Evolutionary conservation across 2,797 vertebrate species (phyloP), one percentile per base, ranked within the genome.

Genomic region (Coracias cyanogaster): DNA sequence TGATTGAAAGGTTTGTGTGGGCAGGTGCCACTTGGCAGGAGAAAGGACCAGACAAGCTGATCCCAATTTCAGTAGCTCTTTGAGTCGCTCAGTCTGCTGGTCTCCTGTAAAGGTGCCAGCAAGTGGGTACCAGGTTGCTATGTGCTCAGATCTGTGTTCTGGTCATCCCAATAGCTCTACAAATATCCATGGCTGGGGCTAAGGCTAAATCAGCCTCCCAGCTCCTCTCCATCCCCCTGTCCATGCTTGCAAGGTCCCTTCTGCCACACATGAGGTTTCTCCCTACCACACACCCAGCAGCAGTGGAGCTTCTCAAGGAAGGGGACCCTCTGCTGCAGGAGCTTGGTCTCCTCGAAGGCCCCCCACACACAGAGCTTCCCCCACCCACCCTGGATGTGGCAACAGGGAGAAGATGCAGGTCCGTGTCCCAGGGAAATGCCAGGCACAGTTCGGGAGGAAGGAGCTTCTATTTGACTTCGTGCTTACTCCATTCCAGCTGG

Each of bases 181-280:
- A 29, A 22, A 49, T 15, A 18, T 6, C 28, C 18, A 2, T 14
- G 43, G 17, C 31, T 43, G 25, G 48, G 26, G 16, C 25, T 61
- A 24, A 60, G 46, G 19, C 29, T 43, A 28, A 43, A 51, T 29
- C 37, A 71, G 25, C 25, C 48, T 25, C 55, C 45, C 37, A 37
- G 48, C 46, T 62, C 51, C 8, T 58, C 54, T 33, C 22, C 15
- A 15, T 21, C 76, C 18, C 79, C 18, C 37, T 52, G 57, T 11
- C 51, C 33, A 2, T 0, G 9, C 0, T 1, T 4, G 14, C 0
- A 0, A 62, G 14, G 37, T 35, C 71, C 52, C 28, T 77, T 51
- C 55, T 49, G 35, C 48, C 82, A 12, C 61, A 20, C 69, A 8
- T 1, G 0, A 64, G 26, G 33, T n/a, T n/a, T 11, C 12, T 57